phyloP scores from a whole-genome alignment of 2,888 invertebrate genomes.

The Trissolcus japonicus region DNA sequence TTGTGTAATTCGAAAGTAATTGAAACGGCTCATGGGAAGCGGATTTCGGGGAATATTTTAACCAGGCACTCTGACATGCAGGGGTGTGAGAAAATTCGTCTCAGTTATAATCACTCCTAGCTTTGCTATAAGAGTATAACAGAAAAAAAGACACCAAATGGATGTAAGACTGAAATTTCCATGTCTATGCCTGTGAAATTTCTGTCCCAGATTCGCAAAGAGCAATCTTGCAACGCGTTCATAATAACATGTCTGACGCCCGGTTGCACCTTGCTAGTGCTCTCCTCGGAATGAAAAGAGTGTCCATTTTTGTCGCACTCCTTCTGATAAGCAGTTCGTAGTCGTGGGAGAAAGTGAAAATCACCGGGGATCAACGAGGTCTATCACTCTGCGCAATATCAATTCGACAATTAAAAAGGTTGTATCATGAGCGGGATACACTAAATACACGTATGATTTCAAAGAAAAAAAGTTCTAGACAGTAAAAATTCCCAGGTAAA shows the following conservation, averaged over 20 bases:
- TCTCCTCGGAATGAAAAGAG: constrained; percentile 8
- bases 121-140: too few species aligned
- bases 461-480: too few species aligned
- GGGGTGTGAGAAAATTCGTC: constrained; percentile 35
- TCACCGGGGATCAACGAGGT: not conserved
- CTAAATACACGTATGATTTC: too few species aligned
- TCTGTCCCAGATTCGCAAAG: constrained; percentile 71
- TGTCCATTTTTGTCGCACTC: constrained; percentile 25
- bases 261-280: constrained; percentile 60
- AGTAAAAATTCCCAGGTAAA: too few species aligned
- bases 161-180: constrained; percentile 21
- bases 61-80: constrained; percentile 15
- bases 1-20: constrained; percentile 40
- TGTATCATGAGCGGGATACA: too few species aligned
- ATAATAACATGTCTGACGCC: constrained; percentile 66
- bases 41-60: constrained; percentile 1
- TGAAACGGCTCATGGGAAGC: constrained; percentile 21
- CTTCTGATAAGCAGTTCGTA: constrained; percentile 9
- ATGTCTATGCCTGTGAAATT: constrained; percentile 69
- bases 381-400: constrained; percentile 12
- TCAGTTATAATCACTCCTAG: constrained; percentile 4
- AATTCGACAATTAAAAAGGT: constrained; percentile 16
- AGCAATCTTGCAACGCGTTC: constrained; percentile 65
- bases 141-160: not conserved
- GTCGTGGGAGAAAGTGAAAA: constrained; percentile 23